Evolutionary conservation across 2,113 vertebrate genomes (phyloP), one percentile per base, ranked within the genome.

Genomic region (Siphamia tubifer): DNA sequence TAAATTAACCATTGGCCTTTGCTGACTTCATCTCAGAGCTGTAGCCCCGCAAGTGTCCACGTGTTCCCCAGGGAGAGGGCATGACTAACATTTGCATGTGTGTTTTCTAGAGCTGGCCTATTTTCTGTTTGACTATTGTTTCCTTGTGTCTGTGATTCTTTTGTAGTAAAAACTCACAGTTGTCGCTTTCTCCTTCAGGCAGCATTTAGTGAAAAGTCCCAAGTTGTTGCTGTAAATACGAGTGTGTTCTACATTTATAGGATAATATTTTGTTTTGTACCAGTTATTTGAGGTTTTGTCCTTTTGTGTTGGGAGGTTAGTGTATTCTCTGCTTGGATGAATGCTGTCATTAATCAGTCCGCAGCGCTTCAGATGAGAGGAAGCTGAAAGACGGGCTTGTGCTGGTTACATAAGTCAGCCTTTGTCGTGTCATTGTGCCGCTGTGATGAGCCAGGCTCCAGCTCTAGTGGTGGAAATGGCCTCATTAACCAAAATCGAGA

Each of bases 321-420:
- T 39, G 62, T 45, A 19, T 70, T 68, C 52, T 79, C 39, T 52
- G 38, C 74, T 54, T 1, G 15, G 23, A 63, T 82, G 72, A 83
- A 83, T 76, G 81, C 47, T 43, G 32, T 56, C 63, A 62, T 77
- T 81, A 77, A 73, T 65, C 68, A 55, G 68, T 44, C 32, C 42
- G 67, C 49, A n/a, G 56, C 38, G 32, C 53, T 70, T 68, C 61
- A 36, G 70, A 70, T 44, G 52, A 58, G 48, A 17, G 45, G 5
- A 3, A 42, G 57, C 57, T 87, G 79, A 87, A 79, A 80, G 77
- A 52, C 58, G 4, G 67, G 70, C 57, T 54, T 83, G 81, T 77
- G 70, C 51, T 30, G 79, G 73, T 87, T 85, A 77, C 82, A 75
- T 87, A 90, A 89, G 72, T 78, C 13, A 3, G 61, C 35, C 69